Evolutionary conservation across 2,797 vertebrate genomes (phyloP).

Genomic region (Psittacula derbiana): DNA sequence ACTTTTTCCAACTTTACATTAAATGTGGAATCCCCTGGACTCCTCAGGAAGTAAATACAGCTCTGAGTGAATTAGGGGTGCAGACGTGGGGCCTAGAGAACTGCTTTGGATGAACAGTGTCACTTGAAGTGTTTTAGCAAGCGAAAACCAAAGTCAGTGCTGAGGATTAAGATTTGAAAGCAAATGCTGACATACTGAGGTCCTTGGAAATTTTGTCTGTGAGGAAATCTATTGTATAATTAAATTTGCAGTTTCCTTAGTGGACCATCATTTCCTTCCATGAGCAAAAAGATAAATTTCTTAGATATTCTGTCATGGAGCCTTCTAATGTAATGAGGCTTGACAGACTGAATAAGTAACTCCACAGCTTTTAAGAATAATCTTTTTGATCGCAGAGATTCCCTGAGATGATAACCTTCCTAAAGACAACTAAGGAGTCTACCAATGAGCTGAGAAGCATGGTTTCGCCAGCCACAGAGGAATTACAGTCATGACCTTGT

Average conservation of each 20-base stretch:
- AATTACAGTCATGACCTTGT: constrained; percentile 65
- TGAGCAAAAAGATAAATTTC: constrained; percentile 62
- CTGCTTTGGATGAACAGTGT: neutral
- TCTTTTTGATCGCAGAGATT: constrained; percentile 61
- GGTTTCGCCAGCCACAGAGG: constrained; percentile 23
- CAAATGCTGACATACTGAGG: constrained; percentile 52
- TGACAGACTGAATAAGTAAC: constrained; percentile 69
- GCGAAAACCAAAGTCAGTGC: neutral
- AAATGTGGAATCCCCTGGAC: neutral
- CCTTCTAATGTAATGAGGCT: constrained; percentile 64
- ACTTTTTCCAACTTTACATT: neutral
- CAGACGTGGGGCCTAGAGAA: neutral
- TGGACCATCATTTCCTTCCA: constrained; percentile 48
- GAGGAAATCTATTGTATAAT: constrained; percentile 69
- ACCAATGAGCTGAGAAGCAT: constrained; percentile 56
- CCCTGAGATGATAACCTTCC: constrained; percentile 70
- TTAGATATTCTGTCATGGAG: constrained; percentile 63
- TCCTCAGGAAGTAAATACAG: neutral
- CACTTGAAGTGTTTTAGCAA: neutral
- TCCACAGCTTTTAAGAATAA: constrained; percentile 66
- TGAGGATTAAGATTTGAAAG: constrained; percentile 60
- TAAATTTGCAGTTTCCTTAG: constrained; percentile 64
- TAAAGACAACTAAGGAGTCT: constrained; percentile 64
- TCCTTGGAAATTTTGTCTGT: constrained; percentile 62
- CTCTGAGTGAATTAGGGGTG: neutral